phyloP scores from a whole-genome alignment of 1,140 invertebrate species.

The Agrilus planipennis region DNA sequence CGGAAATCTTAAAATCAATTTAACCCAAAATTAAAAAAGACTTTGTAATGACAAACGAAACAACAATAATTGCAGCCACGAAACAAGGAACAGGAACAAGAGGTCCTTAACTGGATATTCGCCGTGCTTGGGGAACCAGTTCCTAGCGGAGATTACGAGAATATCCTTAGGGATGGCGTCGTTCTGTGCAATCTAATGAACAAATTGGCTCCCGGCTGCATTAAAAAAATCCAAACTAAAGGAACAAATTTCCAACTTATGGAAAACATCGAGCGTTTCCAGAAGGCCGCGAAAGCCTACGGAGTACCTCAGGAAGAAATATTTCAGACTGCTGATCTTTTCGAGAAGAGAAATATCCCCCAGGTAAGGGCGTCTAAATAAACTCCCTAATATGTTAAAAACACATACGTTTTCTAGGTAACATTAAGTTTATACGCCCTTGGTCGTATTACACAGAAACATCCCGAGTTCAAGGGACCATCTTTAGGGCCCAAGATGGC shows the following conservation, averaged over 20 bases:
- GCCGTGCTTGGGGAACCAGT: conserved; percentile 77
- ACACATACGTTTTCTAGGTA: conserved; percentile 17
- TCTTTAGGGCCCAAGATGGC: conserved; percentile 87
- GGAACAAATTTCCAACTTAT: conserved; percentile 97
- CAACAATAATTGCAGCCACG: conserved; percentile 68
- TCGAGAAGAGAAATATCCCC: conserved; percentile 90
- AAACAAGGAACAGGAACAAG: conserved; percentile 84
- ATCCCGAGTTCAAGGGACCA: conserved; percentile 85
- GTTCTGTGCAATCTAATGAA: conserved; percentile 91
- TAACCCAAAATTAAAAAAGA: background rate
- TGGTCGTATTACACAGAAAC: conserved; percentile 72
- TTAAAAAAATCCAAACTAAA: conserved; percentile 92
- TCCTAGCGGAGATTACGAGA: conserved; percentile 74
- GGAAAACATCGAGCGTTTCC: conserved; percentile 97
- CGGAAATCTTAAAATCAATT: background rate
- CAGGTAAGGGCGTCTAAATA: conserved; percentile 56
- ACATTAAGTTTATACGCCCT: conserved; percentile 25
- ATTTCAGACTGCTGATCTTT: conserved; percentile 97
- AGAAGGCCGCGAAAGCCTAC: conserved; percentile 84
- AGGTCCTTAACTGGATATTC: conserved; percentile 85
- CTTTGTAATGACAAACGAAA: no score
- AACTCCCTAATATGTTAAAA: background rate
- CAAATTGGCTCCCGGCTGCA: conserved; percentile 84
- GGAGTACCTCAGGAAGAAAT: conserved; percentile 94
- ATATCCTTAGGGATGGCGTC: conserved; percentile 84